phyloP scores from a whole-genome alignment of 2,888 invertebrate genomes.

The Chrysomela aeneicollis region DNA sequence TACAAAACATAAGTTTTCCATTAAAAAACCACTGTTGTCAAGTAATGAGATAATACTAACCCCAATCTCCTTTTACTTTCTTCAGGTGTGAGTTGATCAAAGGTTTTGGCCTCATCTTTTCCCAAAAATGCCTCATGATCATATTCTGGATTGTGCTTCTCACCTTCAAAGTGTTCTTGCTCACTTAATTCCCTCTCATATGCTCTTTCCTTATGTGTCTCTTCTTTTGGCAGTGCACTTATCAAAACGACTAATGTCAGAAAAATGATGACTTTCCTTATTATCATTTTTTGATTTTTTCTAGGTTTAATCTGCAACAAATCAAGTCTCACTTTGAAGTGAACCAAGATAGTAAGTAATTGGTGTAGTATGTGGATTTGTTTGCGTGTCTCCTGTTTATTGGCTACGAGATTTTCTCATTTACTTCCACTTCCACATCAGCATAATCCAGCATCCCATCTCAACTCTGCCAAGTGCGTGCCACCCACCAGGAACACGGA shows the following conservation, averaged over 20 bases:
- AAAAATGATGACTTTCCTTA: slow-evolving; percentile 8
- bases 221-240: slow-evolving; percentile 76
- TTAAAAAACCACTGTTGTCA: slow-evolving; percentile 34
- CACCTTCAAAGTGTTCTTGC: slow-evolving; percentile 80
- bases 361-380: slow-evolving; percentile 5
- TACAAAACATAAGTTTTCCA: slow-evolving; percentile 54
- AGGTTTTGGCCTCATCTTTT: slow-evolving; percentile 84
- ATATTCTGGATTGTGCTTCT: slow-evolving; percentile 87
- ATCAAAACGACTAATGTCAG: slow-evolving; percentile 42
- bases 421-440: slow-evolving; percentile 37
- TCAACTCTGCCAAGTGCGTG: background rate
- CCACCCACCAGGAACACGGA: background rate
- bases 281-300: slow-evolving; percentile 7
- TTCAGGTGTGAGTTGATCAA: slow-evolving; percentile 93
- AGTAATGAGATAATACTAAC: slow-evolving; percentile 58
- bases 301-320: slow-evolving; percentile 9
- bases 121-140: slow-evolving; percentile 98
- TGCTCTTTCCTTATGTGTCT: slow-evolving; percentile 70
- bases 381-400: slow-evolving; percentile 33
- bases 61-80: slow-evolving; percentile 91
- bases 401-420: slow-evolving; percentile 29
- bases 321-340: slow-evolving; percentile 2
- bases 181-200: slow-evolving; percentile 78
- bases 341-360: background rate
- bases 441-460: slow-evolving; percentile 25